Evolutionary conservation across 1,140 invertebrate genomes (phyloP).

Genomic region (Hesperophylax magnus): DNA sequence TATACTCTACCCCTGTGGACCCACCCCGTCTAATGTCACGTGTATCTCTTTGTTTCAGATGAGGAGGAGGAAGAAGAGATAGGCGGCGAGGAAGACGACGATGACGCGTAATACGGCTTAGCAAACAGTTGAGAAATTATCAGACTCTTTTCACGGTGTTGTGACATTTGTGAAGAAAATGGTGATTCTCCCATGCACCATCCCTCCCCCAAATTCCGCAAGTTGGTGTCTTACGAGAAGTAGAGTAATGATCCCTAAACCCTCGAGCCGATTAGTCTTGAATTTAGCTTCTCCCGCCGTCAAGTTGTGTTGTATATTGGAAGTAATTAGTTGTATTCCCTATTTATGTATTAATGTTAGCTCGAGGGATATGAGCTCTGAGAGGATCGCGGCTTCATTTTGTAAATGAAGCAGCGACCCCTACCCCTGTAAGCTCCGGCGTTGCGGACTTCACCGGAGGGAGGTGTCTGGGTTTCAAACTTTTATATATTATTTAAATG

Average conservation of each 20-base stretch:
- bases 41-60: slow-evolving; percentile 68
- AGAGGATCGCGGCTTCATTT: not conserved
- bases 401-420: slow-evolving; percentile 30
- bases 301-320: no score
- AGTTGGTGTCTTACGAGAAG: slow-evolving; percentile 7
- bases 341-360: no score
- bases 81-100: slow-evolving; percentile 74
- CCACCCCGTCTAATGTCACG: not conserved
- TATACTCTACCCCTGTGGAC: not conserved
- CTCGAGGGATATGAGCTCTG: no score
- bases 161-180: slow-evolving; percentile 58
- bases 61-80: slow-evolving; percentile 72
- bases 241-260: not conserved
- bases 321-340: no score
- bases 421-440: not conserved
- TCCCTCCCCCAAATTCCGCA: slow-evolving; percentile 40
- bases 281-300: not conserved
- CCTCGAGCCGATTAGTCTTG: not conserved
- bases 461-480: slow-evolving; percentile 45
- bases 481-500: slow-evolving; percentile 55
- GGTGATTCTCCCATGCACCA: slow-evolving; percentile 53
- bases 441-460: slow-evolving; percentile 34
- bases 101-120: slow-evolving; percentile 71
- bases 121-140: slow-evolving; percentile 53
- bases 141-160: slow-evolving; percentile 58